Conservation (phyloP, 1,140 invertebrate genomes). For the Acromyrmex charruanus region DNA sequence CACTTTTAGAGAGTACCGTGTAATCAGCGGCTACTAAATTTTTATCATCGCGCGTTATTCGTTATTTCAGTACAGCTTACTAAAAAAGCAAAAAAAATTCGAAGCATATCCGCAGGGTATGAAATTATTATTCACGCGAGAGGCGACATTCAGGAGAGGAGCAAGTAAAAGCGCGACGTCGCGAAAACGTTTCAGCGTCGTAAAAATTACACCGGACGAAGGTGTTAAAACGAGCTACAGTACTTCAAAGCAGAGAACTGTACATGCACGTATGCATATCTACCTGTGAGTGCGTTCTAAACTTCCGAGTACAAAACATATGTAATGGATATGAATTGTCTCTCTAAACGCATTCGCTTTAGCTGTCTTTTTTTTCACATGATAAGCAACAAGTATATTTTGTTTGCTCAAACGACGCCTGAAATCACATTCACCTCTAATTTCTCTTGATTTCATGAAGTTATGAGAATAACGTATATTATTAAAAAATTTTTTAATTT, state of each 20-base stretch:
- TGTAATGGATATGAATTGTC: constrained; percentile 21
- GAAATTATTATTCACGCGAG: constrained; percentile 47
- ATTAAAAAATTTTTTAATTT: constrained; percentile 49
- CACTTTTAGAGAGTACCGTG: not conserved
- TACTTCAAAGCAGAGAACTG: not conserved
- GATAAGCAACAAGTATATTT: constrained; percentile 25
- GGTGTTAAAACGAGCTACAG: constrained; percentile 46
- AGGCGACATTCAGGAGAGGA: constrained; percentile 28
- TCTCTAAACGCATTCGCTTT: constrained; percentile 15
- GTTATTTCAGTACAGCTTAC: not conserved
- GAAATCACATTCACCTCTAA: not conserved
- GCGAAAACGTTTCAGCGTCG: constrained; percentile 26
- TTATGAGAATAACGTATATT: not conserved
- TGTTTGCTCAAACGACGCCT: not conserved
- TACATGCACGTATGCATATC: not conserved
- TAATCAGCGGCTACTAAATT: constrained; percentile 41
- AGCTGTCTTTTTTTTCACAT: not conserved
- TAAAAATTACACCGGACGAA: constrained; percentile 43
- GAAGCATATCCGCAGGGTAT: not conserved
- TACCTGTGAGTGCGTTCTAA: not conserved
- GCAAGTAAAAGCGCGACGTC: constrained; percentile 31
- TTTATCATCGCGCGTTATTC: not conserved
- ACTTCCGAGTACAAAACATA: not conserved
- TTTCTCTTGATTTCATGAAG: not conserved
- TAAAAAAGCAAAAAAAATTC: constrained; percentile 21